phyloP scores from a whole-genome alignment of 2,888 invertebrate species.

The Pachliopta kotzebuea region DNA sequence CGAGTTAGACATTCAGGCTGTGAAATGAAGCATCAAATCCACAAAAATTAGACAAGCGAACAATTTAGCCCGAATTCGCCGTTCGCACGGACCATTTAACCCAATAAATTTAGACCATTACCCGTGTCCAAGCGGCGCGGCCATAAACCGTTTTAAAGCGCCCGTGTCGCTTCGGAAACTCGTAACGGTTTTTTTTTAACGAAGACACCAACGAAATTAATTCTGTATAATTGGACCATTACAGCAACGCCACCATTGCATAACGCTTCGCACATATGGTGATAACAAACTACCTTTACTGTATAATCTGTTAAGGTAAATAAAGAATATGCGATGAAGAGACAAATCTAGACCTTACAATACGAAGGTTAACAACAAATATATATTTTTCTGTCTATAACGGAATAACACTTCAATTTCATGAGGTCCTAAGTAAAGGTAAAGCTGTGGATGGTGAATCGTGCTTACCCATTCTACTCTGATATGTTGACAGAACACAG shows the following conservation, averaged over 20 bases:
- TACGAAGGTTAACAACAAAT: no score
- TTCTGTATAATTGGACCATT: conserved; percentile 61
- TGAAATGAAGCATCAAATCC: conserved; percentile 66
- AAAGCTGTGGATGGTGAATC: no score
- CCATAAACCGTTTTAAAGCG: conserved; percentile 66
- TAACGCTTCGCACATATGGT: conserved; percentile 27
- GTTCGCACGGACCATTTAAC: conserved; percentile 68
- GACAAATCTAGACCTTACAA: no score
- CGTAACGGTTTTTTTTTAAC: conserved; percentile 57
- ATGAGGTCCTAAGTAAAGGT: no score
- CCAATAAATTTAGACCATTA: conserved; percentile 77
- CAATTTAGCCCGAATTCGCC: conserved; percentile 66
- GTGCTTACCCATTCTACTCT: no score
- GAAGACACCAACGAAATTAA: conserved; percentile 67
- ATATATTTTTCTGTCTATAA: no score
- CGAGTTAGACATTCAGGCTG: conserved; percentile 47
- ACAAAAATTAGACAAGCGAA: conserved; percentile 72
- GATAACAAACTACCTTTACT: conserved; percentile 5
- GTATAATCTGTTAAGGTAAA: not conserved
- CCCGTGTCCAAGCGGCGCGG: conserved; percentile 63
- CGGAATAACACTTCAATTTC: no score
- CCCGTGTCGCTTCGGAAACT: conserved; percentile 63
- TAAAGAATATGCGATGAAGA: no score
- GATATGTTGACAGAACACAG: no score
- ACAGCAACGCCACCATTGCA: conserved; percentile 38